Evolutionary conservation across 2,797 vertebrate genomes (phyloP).

Genomic region (Gila robusta): DNA sequence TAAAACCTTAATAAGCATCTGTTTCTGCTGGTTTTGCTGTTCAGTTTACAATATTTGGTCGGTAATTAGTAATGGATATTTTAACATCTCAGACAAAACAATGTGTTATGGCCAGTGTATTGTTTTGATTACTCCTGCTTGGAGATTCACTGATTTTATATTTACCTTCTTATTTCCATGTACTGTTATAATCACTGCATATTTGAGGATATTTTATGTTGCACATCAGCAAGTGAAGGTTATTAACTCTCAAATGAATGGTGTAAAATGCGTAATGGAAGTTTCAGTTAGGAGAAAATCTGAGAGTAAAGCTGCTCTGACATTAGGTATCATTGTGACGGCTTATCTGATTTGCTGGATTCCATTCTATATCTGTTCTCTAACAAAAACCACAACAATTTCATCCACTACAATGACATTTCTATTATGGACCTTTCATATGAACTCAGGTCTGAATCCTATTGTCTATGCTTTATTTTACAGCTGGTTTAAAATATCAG

Average conservation of each 20-base stretch:
- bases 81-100: slow-evolving; percentile 46
- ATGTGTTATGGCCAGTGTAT: slow-evolving; percentile 65
- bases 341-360: slow-evolving; percentile 14
- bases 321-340: slow-evolving; percentile 15
- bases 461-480: no score
- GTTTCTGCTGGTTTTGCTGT: slow-evolving; percentile 67
- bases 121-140: neutral
- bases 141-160: neutral
- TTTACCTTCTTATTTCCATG: slow-evolving; percentile 6
- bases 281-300: neutral
- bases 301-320: neutral
- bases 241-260: slow-evolving; percentile 16
- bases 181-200: slow-evolving; percentile 8
- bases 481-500: no score
- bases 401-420: neutral
- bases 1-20: slow-evolving; percentile 55
- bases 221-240: neutral
- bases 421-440: neutral
- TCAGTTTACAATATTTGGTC: neutral
- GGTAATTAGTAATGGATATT: slow-evolving; percentile 30
- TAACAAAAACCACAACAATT: neutral
- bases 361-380: slow-evolving; percentile 8
- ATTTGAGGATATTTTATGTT: slow-evolving; percentile 27
- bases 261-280: neutral
- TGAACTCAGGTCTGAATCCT: neutral